phyloP scores from a whole-genome alignment of 2,888 invertebrate species.

The Pyrocoelia pectoralis region DNA sequence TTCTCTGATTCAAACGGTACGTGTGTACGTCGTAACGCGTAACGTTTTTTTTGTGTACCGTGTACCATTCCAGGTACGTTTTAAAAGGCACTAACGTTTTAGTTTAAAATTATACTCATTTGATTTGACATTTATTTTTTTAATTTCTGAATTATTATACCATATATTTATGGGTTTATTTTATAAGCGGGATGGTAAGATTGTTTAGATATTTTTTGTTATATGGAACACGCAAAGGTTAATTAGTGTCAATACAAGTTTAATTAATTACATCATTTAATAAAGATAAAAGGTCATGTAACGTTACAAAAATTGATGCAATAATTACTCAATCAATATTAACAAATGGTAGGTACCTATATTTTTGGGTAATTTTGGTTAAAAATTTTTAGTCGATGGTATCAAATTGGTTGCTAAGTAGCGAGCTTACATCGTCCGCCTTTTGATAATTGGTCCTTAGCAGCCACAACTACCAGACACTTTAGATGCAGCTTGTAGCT shows the following conservation, averaged over 20 bases:
- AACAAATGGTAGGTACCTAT: too few relatives aligned
- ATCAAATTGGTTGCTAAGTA: not conserved
- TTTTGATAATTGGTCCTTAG: slow-evolving; percentile 29
- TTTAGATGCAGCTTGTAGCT: slow-evolving; percentile 30
- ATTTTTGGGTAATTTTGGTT: too few relatives aligned
- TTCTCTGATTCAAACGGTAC: slow-evolving; percentile 19
- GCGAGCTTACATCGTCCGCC: slow-evolving; percentile 19
- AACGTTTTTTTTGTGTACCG: not conserved
- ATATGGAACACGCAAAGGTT: not conserved
- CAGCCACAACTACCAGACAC: slow-evolving; percentile 32
- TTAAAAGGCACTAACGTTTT: not conserved
- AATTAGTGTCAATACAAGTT: not conserved
- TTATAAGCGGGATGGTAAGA: not conserved
- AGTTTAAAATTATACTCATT: not conserved
- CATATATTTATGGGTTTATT: not conserved
- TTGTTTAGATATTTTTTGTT: not conserved
- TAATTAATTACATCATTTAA: not conserved
- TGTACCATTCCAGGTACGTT: too few relatives aligned
- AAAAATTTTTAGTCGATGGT: too few relatives aligned
- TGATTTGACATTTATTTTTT: not conserved
- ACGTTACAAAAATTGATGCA: not conserved
- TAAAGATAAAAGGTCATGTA: not conserved
- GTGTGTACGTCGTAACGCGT: slow-evolving; percentile 13
- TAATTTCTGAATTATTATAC: not conserved
- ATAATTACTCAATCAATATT: not conserved